A percentile compares a stretch with the other conserved stretches of the same genome.
phyloP scores from a whole-genome alignment of 2,113 vertebrate genomes.

The Chaetops frenatus region DNA sequence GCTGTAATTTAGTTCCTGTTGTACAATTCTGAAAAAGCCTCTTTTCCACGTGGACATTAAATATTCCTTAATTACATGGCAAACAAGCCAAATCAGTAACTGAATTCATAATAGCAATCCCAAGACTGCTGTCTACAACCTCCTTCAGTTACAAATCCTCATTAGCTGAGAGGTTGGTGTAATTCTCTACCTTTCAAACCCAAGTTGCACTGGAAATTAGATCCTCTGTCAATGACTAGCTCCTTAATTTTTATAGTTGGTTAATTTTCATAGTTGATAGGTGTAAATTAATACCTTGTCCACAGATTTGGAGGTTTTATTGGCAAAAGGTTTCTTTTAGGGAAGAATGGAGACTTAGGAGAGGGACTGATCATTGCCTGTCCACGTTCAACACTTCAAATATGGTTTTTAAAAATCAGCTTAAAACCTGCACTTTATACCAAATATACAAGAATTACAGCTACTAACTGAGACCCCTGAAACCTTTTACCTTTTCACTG shows the following conservation, averaged over 20 bases:
- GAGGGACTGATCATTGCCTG: neutral
- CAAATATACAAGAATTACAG: rapidly evolving
- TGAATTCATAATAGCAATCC: neutral
- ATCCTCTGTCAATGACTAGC: neutral
- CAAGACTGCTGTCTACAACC: neutral
- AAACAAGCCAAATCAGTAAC: slow-evolving; percentile 2
- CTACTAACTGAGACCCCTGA: neutral
- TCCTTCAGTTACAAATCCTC: neutral
- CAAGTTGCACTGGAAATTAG: neutral
- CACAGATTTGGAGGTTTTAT: neutral
- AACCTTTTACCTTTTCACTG: slow-evolving; percentile 75
- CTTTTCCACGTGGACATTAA: neutral
- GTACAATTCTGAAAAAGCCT: neutral
- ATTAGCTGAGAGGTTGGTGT: neutral
- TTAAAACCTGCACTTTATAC: neutral
- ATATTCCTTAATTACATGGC: slow-evolving; percentile 18
- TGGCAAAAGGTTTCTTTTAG: neutral
- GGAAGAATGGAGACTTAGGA: neutral
- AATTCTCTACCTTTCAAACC: neutral
- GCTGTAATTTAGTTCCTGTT: neutral
- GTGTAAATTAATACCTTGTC: neutral
- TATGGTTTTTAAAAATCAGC: neutral
- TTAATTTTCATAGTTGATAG: neutral
- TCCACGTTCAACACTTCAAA: rapidly evolving
- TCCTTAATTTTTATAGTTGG: neutral